Evolutionary conservation across 1,140 invertebrate species (phyloP).

Genomic region (Meloidogyne floridensis): DNA sequence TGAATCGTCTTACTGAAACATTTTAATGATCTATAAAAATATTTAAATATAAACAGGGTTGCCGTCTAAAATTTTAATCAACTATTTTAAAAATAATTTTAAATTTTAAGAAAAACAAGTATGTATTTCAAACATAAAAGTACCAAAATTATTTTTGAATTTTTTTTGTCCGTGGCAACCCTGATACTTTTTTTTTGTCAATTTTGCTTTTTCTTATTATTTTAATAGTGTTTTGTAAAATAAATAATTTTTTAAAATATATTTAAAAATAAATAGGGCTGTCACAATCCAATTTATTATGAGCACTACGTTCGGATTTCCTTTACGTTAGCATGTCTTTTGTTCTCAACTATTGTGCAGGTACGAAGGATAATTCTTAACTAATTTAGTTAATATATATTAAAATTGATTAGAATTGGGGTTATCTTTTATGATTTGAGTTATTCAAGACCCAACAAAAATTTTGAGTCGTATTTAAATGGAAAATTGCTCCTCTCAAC

Average conservation of each 20-base stretch:
- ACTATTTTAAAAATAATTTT: too few species aligned
- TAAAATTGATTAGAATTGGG: not conserved
- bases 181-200: slow-evolving; percentile 10
- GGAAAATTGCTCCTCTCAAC: too few species aligned
- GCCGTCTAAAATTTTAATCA: slow-evolving; percentile 21
- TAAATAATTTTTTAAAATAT: not conserved
- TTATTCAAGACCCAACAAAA: too few species aligned
- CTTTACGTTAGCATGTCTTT: slow-evolving; percentile 36
- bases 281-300: slow-evolving; percentile 48
- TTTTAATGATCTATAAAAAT: not conserved
- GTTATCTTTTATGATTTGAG: not conserved
- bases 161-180: too few species aligned
- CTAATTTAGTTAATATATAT: too few species aligned
- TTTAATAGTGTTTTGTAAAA: not conserved
- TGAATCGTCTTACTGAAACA: slow-evolving; percentile 47
- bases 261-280: slow-evolving; percentile 41
- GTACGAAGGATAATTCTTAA: slow-evolving; percentile 11
- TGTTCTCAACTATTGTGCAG: slow-evolving; percentile 42
- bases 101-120: too few species aligned
- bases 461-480: too few species aligned
- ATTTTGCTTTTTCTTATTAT: slow-evolving; percentile 13
- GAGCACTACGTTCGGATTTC: slow-evolving; percentile 51
- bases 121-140: too few species aligned
- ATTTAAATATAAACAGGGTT: slow-evolving; percentile 38
- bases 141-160: too few species aligned